Evolutionary conservation across 1,140 invertebrate genomes (phyloP).

Genomic region (Trachelipus rathkii): DNA sequence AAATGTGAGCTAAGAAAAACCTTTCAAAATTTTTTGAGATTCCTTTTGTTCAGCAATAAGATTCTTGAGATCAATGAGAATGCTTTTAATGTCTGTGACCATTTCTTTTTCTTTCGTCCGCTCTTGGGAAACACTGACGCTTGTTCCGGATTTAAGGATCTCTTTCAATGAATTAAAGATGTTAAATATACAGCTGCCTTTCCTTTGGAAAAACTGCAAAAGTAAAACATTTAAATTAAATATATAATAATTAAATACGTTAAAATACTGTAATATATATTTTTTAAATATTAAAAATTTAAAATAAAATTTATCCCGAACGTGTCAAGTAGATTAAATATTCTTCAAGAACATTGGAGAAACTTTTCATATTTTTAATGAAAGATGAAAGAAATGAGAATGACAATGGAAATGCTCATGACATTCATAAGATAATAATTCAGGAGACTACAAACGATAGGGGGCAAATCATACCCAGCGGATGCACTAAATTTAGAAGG

Average conservation of each 20-base stretch:
- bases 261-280: too few relatives aligned
- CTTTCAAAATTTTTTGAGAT: not conserved
- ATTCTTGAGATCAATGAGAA: not conserved
- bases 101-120: not conserved
- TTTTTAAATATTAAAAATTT: too few relatives aligned
- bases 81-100: not conserved
- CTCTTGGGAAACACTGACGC: not conserved
- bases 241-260: too few relatives aligned
- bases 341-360: not conserved
- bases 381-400: not conserved
- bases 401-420: not conserved
- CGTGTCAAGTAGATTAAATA: too few relatives aligned
- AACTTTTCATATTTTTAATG: not conserved
- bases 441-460: not conserved
- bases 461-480: not conserved
- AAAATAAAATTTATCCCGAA: too few relatives aligned
- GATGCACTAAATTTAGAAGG: not conserved
- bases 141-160: not conserved
- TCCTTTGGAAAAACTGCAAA: not conserved
- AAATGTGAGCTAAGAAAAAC: not conserved
- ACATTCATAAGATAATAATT: not conserved
- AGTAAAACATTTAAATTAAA: too few relatives aligned
- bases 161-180: not conserved
- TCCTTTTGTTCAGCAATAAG: not conserved
- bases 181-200: not conserved